Evolutionary conservation across 2,113 vertebrate species (phyloP), one percentile per base, ranked within the genome.

Genomic region (Indicator maculatus): DNA sequence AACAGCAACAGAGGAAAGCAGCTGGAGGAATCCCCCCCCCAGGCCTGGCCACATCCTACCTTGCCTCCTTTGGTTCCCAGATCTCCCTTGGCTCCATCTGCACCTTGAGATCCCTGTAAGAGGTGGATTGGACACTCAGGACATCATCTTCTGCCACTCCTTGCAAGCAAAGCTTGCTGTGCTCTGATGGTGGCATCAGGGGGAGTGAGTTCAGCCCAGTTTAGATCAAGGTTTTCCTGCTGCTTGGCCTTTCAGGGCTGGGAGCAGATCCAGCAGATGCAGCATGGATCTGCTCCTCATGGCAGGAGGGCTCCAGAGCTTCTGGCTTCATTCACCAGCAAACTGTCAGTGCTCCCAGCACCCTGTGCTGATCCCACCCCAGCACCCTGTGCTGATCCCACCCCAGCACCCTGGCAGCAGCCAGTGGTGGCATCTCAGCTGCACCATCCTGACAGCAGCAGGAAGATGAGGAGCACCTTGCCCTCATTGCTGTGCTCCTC

Each of bases 41-140:
- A 8, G 66, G 8, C 15, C 33, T 3, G 13, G 16, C 36, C 5
- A 31, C 0, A 2, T 1, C 11, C 19, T 98, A 99, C 99, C 97
- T 97, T 97, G 87, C 96, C 86, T 69, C 99, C 98, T 97, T 98
- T 98, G n/a, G 86, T 67, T 88, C 99, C 99, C 47, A 75, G 38
- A 73, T 98, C 94, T 16, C 99, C 98, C 47, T 97, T 98, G 83
- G 98, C 98, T 90, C 98, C 99, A 55, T 95, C 86, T 2, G 92
- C 96, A 67, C 98, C 98, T 95, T 61, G 95, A 60, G 82, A 95
- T 28, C 98, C 98, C 99, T 99, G 92, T 53, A 47, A 79, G 23
- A 59, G 2, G 27, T 5, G 23, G 30, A n/a, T 24, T 50, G 15
- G 9, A 38, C 9, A 2, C 66, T 44, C 56, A 87, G 41, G 5